A percentile compares a stretch with the other conserved stretches of the same genome.
Conservation (phyloP, 2,888 invertebrate genomes). For the Eueremaeus valkanovi region DNA sequence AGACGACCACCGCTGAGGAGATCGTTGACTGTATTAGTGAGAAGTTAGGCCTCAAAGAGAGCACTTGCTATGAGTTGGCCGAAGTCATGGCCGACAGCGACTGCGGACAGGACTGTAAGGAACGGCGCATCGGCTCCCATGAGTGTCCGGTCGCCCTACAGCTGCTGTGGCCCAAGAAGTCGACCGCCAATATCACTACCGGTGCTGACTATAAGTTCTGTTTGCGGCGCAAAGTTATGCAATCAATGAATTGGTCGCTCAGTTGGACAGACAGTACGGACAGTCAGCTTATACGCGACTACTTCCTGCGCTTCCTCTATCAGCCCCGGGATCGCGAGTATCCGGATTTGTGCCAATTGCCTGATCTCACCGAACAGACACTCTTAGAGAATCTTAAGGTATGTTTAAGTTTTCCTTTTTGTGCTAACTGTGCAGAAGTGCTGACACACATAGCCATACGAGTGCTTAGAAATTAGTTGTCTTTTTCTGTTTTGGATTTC, state of each 20-base stretch:
- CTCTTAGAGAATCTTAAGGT: conserved; percentile 77
- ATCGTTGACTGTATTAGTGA: conserved; percentile 84
- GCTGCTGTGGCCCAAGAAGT: conserved; percentile 55
- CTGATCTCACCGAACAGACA: conserved; percentile 89
- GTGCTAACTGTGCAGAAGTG: no score
- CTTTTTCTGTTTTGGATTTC: no score
- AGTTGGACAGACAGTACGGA: conserved; percentile 80
- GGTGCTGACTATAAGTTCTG: conserved; percentile 65
- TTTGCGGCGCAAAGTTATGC: conserved; percentile 73
- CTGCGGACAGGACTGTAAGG: conserved; percentile 84
- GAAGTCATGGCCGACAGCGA: conserved; percentile 52
- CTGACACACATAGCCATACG: no score
- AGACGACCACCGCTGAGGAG: conserved; percentile 85
- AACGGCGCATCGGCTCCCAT: conserved; percentile 72
- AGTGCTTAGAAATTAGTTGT: no score
- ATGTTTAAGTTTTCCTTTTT: conserved; percentile 38
- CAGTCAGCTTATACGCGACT: conserved; percentile 85
- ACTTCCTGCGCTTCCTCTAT: conserved; percentile 82
- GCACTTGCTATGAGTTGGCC: conserved; percentile 67
- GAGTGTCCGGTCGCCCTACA: conserved; percentile 57
- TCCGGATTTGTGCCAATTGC: conserved; percentile 90
- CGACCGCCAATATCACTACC: conserved; percentile 12
- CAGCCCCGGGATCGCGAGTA: conserved; percentile 91
- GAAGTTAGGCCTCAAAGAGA: conserved; percentile 59
- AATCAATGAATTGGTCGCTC: conserved; percentile 58